Conservation (phyloP, 1,140 invertebrate species). For the Maniola jurtina region DNA sequence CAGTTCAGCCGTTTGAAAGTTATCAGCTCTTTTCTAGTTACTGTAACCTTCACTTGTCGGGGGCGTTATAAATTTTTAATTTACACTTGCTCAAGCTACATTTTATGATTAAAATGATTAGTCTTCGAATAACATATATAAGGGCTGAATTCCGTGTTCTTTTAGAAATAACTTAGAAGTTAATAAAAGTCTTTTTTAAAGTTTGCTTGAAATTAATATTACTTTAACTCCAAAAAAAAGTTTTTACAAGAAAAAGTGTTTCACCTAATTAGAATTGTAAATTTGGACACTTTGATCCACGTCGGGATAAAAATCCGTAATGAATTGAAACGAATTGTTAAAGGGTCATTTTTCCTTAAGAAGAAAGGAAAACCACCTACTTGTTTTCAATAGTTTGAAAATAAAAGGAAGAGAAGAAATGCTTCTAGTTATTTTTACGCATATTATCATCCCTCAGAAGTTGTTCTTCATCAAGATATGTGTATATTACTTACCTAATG, state of each 20-base stretch:
- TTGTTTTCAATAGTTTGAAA: not conserved
- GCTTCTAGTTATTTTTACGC: no score
- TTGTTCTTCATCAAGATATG: no score
- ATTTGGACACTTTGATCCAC: slow-evolving; percentile 14
- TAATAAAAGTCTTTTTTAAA: not conserved
- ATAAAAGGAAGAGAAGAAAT: no score
- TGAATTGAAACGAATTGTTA: slow-evolving; percentile 17
- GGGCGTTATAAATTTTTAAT: no score
- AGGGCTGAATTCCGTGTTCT: not conserved
- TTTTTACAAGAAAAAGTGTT: slow-evolving; percentile 11
- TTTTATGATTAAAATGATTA: no score
- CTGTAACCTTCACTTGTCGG: no score
- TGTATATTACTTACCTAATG: no score
- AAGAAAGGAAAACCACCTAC: slow-evolving; percentile 2
- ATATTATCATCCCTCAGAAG: no score
- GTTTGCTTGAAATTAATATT: slow-evolving; percentile 11
- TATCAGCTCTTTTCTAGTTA: no score
- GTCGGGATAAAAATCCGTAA: slow-evolving; percentile 13
- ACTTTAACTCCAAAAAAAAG: slow-evolving; percentile 13
- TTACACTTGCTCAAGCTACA: no score
- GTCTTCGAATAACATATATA: no score
- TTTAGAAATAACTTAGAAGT: not conserved
- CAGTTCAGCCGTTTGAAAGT: no score
- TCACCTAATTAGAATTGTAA: slow-evolving; percentile 15
- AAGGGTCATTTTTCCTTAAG: slow-evolving; percentile 10